phyloP scores from a whole-genome alignment of 2,888 invertebrate genomes.

The Tyria jacobaeae region DNA sequence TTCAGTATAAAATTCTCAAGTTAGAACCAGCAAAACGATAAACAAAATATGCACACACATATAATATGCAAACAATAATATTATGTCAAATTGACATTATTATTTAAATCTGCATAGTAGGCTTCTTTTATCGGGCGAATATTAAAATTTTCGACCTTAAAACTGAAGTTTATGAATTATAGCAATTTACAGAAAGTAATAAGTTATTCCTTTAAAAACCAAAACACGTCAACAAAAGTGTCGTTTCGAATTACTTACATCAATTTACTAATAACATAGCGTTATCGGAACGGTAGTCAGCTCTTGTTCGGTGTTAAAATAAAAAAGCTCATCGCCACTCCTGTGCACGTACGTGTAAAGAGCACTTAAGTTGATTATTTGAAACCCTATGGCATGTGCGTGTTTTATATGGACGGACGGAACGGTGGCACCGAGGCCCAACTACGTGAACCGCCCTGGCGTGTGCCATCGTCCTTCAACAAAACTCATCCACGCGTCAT shows the following conservation, averaged over 20 bases:
- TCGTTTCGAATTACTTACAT: slow-evolving; percentile 45
- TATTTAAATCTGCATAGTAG: not conserved
- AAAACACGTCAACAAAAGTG: slow-evolving; percentile 4
- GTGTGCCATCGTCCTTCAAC: slow-evolving; percentile 60
- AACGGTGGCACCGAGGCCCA: slow-evolving; percentile 41
- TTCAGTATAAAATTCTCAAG: no score
- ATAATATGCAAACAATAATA: no score
- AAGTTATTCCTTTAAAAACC: not conserved
- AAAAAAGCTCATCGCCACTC: slow-evolving; percentile 76
- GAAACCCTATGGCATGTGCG: slow-evolving; percentile 65
- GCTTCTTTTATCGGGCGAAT: not conserved
- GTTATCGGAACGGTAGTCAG: slow-evolving; percentile 61
- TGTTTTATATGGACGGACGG: slow-evolving; percentile 58
- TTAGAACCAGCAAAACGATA: no score
- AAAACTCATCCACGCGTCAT: slow-evolving; percentile 70
- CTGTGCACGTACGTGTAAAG: slow-evolving; percentile 66
- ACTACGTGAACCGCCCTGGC: slow-evolving; percentile 48
- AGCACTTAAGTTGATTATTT: slow-evolving; percentile 87
- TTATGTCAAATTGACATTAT: not conserved
- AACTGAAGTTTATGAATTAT: not conserved
- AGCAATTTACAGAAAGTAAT: not conserved
- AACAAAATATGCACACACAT: no score
- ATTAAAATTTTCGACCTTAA: not conserved
- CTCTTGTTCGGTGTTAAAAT: slow-evolving; percentile 73
- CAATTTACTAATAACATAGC: slow-evolving; percentile 72